A percentile compares a stretch with the other conserved stretches of the same genome.
Evolutionary conservation across 2,888 invertebrate genomes (phyloP).

Genomic region (Crepidodera aurea): DNA sequence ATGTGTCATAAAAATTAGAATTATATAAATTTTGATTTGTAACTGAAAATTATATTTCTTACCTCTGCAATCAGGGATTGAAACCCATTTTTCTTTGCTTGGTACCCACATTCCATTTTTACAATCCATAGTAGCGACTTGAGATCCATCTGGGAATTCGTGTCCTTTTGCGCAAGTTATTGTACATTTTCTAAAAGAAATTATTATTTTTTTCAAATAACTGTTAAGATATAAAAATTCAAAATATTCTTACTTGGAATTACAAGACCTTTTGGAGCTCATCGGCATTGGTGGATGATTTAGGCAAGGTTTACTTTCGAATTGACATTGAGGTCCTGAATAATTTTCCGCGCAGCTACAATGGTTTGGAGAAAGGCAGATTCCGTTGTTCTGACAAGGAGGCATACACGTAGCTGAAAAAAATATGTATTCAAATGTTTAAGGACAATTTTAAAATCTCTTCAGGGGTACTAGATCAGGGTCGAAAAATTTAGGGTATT

Average conservation of each 20-base stretch:
- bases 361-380: slow-evolving; percentile 76
- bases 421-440: too few species aligned
- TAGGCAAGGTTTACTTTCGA: slow-evolving; percentile 75
- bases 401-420: slow-evolving; percentile 77
- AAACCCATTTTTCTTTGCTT: slow-evolving; percentile 67
- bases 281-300: slow-evolving; percentile 71
- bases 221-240: background rate
- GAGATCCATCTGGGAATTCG: slow-evolving; percentile 76
- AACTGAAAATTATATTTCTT: too few species aligned
- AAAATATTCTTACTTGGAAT: slow-evolving; percentile 65
- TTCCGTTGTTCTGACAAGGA: slow-evolving; percentile 81
- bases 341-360: slow-evolving; percentile 80
- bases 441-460: too few species aligned
- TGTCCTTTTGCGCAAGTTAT: slow-evolving; percentile 72
- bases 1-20: too few species aligned
- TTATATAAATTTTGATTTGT: too few species aligned
- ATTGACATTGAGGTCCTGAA: slow-evolving; percentile 78
- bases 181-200: slow-evolving; percentile 68
- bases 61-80: slow-evolving; percentile 77
- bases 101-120: slow-evolving; percentile 76
- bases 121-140: slow-evolving; percentile 73
- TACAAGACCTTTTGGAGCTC: slow-evolving; percentile 72
- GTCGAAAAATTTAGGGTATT: too few species aligned
- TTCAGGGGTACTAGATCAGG: too few species aligned
- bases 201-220: slow-evolving; percentile 2